Evolutionary conservation across 2,888 invertebrate species (phyloP), one percentile per base, ranked within the genome.

Genomic region (Lypha dubia): DNA sequence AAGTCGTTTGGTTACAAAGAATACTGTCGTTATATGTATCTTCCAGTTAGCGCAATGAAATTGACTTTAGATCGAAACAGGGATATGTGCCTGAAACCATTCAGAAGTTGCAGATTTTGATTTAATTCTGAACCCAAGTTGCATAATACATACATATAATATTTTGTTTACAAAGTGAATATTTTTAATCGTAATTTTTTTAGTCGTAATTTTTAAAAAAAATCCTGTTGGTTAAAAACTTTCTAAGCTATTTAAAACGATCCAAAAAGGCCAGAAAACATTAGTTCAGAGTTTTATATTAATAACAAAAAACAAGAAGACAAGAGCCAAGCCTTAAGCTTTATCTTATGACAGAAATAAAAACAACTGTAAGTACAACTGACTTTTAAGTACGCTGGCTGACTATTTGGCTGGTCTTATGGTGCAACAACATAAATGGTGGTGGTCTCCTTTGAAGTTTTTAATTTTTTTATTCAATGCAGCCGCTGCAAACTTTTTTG

Each of bases 361-460:
- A 84, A 77, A 70, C 74, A 81, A 81, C 58, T 77, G 74, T 41
- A 51, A 60, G 46, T 68, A 71, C 49, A 24, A 70, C n/a, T 51
- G 53, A 67, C 17, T 80, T 67, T 80, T 67, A 17, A 38, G 46
- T 77, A 60, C 22, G 60, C 28, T 60, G 38, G 56, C 46, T 71
- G 65, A 35, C 41, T 80, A 62, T 58, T 8, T 58, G 67, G 53
- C 62, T 44, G 49, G 44, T 70, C 49, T 70, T 76, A 58, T 49
- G 41, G 46, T 46, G 73, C 63, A 75, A 28, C 70, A 71, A 44
- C 68, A 76, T 70, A 71, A 75, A 75, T 80, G 76, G 53, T 84
- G 84, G 81, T 84, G 84, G 84, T 84, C 84, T 84, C 84, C 79
- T 84, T 84, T 84, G 81, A 84, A 79, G 81, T 84, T 79, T 79